Base-by-base conservation (phyloP, 2,797 vertebrate species). In the Agapornis canus region DNA sequence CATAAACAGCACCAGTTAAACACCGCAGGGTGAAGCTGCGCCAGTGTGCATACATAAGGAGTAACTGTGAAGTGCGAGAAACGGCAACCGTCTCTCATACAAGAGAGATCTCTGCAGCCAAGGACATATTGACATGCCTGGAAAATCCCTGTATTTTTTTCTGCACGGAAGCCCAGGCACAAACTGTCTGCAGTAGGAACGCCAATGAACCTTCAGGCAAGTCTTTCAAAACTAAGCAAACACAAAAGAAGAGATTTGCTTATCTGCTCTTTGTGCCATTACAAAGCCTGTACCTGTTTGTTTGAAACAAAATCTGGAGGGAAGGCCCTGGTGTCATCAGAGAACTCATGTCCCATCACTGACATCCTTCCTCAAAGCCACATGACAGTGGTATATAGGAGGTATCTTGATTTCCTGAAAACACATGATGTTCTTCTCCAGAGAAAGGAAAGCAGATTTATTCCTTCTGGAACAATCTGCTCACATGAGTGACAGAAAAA, bases 141-240 rank as follows among this genome's bases (percentile, higher is more conserved):
- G 91, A 96, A 96, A 92, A 96, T 82, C 73, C 95, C 77, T n/a
- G 20, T 47, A 25, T 26, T 86, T 82, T 84, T 84, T 80, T 47
- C 66, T 66, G 48, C 77, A 61, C 71, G 73, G 77, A 90, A 96
- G 80, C 94, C 80, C 87, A 82, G 85, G 94, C 92, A 84, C 89
- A 94, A 92, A 94, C 91, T 96, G 70, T 90, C 87, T 93, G 71
- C 40, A 47, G 73, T 64, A 59, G 82, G 70, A 90, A 88, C 22
- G 87, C 94, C 94, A 96, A 86, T 92, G 87, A 94, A 90, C 91
- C 90, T 96, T 91, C 95, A 96, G 91, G 92, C 91, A 96, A 94
- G 70, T 45, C 37, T 92, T 92, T 95, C 48, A 79, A 90, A 96
- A 76, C 54, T 76, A 93, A 94, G 94, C 66, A 97, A 93, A 94